A percentile compares a stretch with the other conserved stretches of the same genome.
phyloP scores from a whole-genome alignment of 2,113 vertebrate genomes.

The Microcebus griseorufus region DNA sequence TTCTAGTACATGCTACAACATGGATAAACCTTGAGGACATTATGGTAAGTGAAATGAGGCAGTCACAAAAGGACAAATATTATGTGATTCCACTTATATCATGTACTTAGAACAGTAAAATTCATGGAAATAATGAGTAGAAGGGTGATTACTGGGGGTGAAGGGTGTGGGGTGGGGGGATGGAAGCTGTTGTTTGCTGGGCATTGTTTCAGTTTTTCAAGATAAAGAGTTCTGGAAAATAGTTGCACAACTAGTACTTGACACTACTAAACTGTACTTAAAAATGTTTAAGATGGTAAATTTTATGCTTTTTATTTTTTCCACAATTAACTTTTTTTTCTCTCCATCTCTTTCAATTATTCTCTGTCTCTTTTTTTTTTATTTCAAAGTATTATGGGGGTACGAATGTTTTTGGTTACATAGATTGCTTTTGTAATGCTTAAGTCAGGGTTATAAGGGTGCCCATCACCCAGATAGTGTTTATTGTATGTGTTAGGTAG shows the following conservation, averaged over 20 bases:
- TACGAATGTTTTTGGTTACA: too few relatives aligned
- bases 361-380: too few relatives aligned
- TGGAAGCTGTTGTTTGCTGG: background rate
- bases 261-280: too few relatives aligned
- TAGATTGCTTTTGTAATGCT: too few relatives aligned
- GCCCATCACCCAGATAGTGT: too few relatives aligned
- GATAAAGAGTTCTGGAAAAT: background rate
- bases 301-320: background rate
- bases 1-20: background rate
- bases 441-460: too few relatives aligned
- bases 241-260: background rate
- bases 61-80: background rate
- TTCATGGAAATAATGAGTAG: background rate
- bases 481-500: too few relatives aligned
- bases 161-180: background rate
- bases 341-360: too few relatives aligned
- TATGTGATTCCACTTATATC: background rate
- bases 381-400: too few relatives aligned
- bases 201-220: background rate
- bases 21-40: background rate
- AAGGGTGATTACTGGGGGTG: background rate
- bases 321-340: background rate
- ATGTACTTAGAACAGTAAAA: background rate
- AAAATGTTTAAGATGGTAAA: background rate
- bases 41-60: background rate